A percentile compares a stretch with the other conserved stretches of the same genome.
Conservation (phyloP, 2,113 vertebrate genomes). For the Brachyistius frenatus region DNA sequence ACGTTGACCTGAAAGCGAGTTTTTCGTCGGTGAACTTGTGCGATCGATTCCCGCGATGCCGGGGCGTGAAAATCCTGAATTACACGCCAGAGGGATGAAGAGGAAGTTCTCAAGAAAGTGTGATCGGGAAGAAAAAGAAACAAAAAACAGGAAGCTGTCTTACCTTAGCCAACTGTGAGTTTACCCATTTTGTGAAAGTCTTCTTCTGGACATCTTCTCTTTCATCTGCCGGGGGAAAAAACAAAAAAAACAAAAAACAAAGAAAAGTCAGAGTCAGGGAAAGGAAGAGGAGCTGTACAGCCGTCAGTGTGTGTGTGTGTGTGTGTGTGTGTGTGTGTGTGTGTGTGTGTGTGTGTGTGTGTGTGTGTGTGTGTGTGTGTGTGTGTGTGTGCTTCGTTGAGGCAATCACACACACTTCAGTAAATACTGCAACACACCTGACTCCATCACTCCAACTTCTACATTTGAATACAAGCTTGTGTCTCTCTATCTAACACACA, state of each 20-base stretch:
- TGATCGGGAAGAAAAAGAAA: too few species aligned
- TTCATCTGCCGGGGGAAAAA: constrained; percentile 89
- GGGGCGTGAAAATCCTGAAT: too few species aligned
- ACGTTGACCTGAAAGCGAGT: too few species aligned
- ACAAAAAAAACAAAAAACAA: neutral
- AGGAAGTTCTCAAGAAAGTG: too few species aligned
- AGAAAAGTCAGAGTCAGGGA: constrained; percentile 26
- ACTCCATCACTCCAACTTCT: too few species aligned
- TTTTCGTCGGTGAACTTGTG: too few species aligned
- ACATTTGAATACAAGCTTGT: neutral
- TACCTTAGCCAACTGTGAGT: constrained; percentile 97
- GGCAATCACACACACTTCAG: neutral
- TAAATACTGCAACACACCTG: too few species aligned
- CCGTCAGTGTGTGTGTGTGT: neutral
- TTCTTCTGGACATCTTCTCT: constrained; percentile 99
- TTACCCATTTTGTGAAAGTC: constrained; percentile 99
- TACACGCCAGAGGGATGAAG: too few species aligned
- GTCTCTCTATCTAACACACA: neutral
- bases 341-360: too few species aligned
- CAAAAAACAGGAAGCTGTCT: constrained; percentile 24
- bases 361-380: neutral
- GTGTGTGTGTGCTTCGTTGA: too few species aligned
- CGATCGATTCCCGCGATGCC: too few species aligned
- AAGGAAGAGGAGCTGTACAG: neutral
- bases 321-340: too few species aligned